phyloP scores from a whole-genome alignment of 53 echinoderm and acorn worm species.

The Echinarachnius parma region DNA sequence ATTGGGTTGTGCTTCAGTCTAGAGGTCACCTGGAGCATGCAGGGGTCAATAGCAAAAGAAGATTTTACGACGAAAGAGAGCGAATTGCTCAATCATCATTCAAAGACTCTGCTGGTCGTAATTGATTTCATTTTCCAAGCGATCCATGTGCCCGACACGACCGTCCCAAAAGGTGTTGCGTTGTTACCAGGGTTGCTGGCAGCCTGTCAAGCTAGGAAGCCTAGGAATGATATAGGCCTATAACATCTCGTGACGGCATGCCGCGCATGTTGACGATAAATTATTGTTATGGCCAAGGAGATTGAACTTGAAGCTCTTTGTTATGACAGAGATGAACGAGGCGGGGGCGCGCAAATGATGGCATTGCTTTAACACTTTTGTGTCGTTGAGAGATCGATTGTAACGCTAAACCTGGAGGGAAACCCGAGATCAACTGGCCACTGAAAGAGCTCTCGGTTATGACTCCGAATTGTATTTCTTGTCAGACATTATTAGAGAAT shows the following conservation, averaged over 20 bases:
- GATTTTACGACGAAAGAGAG: constrained; percentile 27
- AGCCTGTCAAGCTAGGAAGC: constrained; percentile 1
- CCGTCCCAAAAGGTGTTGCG: not conserved
- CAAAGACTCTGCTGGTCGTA: constrained; percentile 30
- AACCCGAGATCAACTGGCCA: too few species aligned
- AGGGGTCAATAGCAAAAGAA: constrained; percentile 17
- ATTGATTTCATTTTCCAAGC: constrained; percentile 9
- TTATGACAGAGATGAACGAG: constrained; percentile 12
- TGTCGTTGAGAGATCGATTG: too few species aligned
- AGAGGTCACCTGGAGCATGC: constrained; percentile 28
- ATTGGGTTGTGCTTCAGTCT: constrained; percentile 7
- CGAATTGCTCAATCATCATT: constrained; percentile 24
- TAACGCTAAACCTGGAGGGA: too few species aligned
- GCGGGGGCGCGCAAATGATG: constrained; percentile 6
- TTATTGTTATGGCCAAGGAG: too few species aligned
- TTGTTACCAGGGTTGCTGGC: constrained; percentile 4
- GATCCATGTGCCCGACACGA: too few species aligned
- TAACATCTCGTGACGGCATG: not conserved
- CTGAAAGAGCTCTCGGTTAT: too few species aligned
- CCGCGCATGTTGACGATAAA: too few species aligned
- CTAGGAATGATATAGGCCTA: not conserved
- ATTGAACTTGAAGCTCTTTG: too few species aligned
- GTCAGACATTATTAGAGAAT: too few species aligned
- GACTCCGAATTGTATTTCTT: too few species aligned
- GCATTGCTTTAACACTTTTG: too few species aligned